Conservation (phyloP, 2,888 invertebrate genomes). For the Hypercompe scribonia region DNA sequence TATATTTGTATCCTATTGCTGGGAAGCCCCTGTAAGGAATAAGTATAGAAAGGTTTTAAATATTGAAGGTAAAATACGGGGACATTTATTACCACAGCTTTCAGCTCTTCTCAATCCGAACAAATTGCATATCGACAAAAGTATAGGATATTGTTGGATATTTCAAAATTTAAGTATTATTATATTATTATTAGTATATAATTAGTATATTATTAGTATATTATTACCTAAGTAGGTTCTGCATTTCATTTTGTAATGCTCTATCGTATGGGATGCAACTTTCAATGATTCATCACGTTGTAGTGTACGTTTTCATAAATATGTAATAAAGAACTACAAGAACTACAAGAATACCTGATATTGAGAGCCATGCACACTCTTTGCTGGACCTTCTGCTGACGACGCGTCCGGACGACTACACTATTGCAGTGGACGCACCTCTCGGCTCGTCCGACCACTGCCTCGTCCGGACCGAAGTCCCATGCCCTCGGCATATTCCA, state of each 20-base stretch:
- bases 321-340: no score
- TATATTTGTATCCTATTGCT: neutral
- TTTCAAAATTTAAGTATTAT: neutral
- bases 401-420: no score
- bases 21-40: neutral
- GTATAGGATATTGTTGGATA: neutral
- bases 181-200: no score
- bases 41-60: neutral
- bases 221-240: neutral
- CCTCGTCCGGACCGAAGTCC: no score
- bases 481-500: no score
- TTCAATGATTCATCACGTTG: neutral
- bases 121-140: slow-evolving; percentile 7
- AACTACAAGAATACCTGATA: no score
- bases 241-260: neutral
- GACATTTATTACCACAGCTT: slow-evolving; percentile 8
- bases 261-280: neutral
- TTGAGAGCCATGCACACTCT: no score
- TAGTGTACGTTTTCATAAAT: no score
- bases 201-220: no score
- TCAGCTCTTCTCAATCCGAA: slow-evolving; percentile 4
- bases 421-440: no score
- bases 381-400: no score
- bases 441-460: no score
- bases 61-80: slow-evolving; percentile 6